Evolutionary conservation across 2,888 invertebrate species (phyloP), one percentile per base, ranked within the genome.

Genomic region (Latrodectus hesperus): DNA sequence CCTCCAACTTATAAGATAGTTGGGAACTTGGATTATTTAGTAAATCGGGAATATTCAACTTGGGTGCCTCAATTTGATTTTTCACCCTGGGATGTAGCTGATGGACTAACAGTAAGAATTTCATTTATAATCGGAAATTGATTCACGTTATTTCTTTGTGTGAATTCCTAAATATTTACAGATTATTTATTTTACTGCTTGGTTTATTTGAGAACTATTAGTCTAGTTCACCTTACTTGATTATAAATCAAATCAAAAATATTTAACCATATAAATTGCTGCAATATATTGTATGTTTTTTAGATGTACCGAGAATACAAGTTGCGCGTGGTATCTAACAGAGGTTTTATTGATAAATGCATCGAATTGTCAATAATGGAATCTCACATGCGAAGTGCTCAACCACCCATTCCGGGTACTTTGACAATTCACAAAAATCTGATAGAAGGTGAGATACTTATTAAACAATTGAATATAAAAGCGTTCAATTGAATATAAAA

Each of bases 11-110:
- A 88, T 53, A 79, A 88, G 51, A 60, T 74, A 0, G 71, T 83
- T 10, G 88, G 83, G 0, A 88, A 88, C 65, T 16, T 88, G 38
- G 88, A 88, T n/a, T 83, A 83, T 49, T 55, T 88, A 53, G 75
- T 83, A 53, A 52, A 88, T 55, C 68, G 74, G 53, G 77, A 81
- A 14, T 9, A 49, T 11, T 88, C 88, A 9, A 83, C 83, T 0
- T 88, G 83, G 88, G 22, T 68, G n/a, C 88, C 88, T 11, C 74
- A 78, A n/a, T 83, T 79, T 64, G 83, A 88, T 51, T 83, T 83
- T 60, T 83, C 88, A 0, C 64, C 78, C 1, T 88, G 88, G 88
- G 83, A 88, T 53, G 83, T 83, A 9, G 79, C 83, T 16, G 88
- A 88, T 65, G 74, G 64, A 16, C 52, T 73, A 14, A 75, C 38